Percentiles rank a stretch among this genome's conserved stretches.
These are phyloP conservation scores for Ptilorrhoa leucosticta DNA, from an alignment of 2,113 vertebrate genomes.

Conservation along the genomic window DNA sequence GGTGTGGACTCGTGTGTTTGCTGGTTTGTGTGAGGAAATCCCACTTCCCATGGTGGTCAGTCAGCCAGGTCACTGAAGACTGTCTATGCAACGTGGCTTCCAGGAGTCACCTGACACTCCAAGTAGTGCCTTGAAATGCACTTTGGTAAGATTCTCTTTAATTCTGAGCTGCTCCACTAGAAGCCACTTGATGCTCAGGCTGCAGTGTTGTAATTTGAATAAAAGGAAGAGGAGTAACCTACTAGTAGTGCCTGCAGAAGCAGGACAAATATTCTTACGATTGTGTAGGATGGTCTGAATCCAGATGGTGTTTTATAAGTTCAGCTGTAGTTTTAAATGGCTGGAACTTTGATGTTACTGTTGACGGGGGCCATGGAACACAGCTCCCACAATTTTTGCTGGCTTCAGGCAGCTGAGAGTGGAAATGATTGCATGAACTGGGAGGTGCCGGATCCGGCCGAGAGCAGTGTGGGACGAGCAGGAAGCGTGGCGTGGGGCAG, in stretches of 20 bases:
- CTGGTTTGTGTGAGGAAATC: neutral
- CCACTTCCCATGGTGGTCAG: neutral
- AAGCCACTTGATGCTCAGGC: neutral
- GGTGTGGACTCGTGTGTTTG: neutral
- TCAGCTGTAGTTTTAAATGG: neutral
- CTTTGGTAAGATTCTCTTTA: neutral
- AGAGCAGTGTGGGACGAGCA: neutral
- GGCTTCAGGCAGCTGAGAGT: neutral
- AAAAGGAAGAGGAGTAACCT: neutral
- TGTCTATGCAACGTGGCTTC: neutral
- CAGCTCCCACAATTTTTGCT: neutral
- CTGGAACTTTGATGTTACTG: neutral
- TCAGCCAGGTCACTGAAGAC: neutral
- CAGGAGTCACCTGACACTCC: neutral
- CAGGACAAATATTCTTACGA: neutral
- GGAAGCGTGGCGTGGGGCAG: slow-evolving; percentile 1
- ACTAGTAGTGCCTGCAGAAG: neutral
- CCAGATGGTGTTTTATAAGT: neutral
- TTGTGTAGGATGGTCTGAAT: neutral
- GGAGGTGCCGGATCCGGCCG: neutral
- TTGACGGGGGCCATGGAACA: accelerated
- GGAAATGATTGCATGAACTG: neutral
- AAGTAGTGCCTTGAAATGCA: neutral
- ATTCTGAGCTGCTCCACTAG: neutral
- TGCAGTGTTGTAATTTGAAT: neutral